Percentiles rank a stretch among this genome's conserved stretches.
Evolutionary conservation across 1,140 invertebrate species (phyloP).

Genomic region (Eufriesea mexicana): DNA sequence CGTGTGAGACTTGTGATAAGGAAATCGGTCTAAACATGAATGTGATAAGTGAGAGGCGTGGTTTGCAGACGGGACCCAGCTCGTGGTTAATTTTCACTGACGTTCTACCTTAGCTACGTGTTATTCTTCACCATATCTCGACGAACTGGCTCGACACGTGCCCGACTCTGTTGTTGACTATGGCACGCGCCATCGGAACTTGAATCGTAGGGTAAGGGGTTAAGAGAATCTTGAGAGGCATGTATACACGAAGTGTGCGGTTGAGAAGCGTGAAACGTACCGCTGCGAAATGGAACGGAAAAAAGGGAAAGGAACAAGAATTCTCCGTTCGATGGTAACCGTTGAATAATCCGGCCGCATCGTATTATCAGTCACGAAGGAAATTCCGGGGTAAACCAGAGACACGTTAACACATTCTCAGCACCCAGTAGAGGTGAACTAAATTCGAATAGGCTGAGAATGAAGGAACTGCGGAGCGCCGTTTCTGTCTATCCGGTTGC

Average conservation of each 20-base stretch:
- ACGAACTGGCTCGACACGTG: too few species aligned
- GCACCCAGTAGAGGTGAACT: conserved; percentile 1
- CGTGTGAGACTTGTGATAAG: too few species aligned
- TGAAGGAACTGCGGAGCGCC: conserved; percentile 43
- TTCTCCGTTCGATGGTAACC: background rate
- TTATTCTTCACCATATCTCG: too few species aligned
- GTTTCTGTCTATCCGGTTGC: conserved; percentile 66
- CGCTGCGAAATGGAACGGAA: background rate
- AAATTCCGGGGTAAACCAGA: conserved; percentile 43
- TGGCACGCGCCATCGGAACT: too few species aligned
- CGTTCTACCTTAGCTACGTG: too few species aligned
- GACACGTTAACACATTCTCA: conserved; percentile 33
- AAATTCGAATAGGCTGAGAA: conserved; percentile 42
- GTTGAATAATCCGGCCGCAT: conserved; percentile 10
- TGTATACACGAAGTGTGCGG: background rate
- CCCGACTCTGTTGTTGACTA: too few species aligned
- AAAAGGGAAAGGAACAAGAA: background rate
- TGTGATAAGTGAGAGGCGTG: too few species aligned
- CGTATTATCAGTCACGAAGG: conserved; percentile 34
- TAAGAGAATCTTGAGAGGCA: background rate
- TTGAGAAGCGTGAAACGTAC: background rate
- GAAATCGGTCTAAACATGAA: too few species aligned
- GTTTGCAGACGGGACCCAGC: too few species aligned
- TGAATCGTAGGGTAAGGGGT: too few species aligned
- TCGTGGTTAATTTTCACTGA: too few species aligned